phyloP scores from a whole-genome alignment of 1,140 invertebrate genomes.

The Drosophila ananassae region DNA sequence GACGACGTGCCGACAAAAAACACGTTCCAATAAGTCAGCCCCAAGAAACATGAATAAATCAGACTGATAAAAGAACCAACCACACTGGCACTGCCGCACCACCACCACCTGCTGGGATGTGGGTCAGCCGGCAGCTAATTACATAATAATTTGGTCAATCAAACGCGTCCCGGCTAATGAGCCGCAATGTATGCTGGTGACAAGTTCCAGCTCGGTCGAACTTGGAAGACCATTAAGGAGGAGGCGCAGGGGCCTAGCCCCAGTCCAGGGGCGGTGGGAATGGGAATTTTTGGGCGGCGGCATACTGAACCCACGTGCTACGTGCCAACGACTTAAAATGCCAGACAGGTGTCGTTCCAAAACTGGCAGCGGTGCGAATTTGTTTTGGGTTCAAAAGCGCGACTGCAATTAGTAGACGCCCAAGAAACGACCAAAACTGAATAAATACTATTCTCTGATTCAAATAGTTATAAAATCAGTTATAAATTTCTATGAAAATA shows the following conservation, averaged over 20 bases:
- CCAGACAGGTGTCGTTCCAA: constrained; percentile 61
- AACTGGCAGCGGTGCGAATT: constrained; percentile 37
- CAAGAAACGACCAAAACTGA: constrained; percentile 35
- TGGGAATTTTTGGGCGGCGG: constrained; percentile 4
- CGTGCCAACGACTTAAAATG: constrained; percentile 62
- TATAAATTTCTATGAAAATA: background rate
- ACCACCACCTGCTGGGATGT: constrained; percentile 57
- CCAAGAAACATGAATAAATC: constrained; percentile 44
- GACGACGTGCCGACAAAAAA: constrained; percentile 52
- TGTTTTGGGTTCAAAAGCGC: constrained; percentile 18
- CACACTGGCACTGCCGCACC: constrained; percentile 6
- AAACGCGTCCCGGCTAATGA: constrained; percentile 70
- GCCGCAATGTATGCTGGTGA: constrained; percentile 63
- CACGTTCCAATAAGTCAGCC: constrained; percentile 43
- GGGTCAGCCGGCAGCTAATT: constrained; percentile 76
- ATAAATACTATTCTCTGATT: constrained; percentile 2
- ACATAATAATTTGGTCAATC: constrained; percentile 83
- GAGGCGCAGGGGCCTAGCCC: constrained; percentile 1
- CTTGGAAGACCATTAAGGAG: background rate
- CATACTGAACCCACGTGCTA: constrained; percentile 34
- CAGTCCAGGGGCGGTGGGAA: background rate
- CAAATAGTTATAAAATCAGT: background rate
- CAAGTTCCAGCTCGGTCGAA: constrained; percentile 34
- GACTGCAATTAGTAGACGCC: constrained; percentile 43
- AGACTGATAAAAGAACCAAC: constrained; percentile 32